Conservation (phyloP, 35 echinoderm and acorn worm genomes). For the Lytechinus variegatus region DNA sequence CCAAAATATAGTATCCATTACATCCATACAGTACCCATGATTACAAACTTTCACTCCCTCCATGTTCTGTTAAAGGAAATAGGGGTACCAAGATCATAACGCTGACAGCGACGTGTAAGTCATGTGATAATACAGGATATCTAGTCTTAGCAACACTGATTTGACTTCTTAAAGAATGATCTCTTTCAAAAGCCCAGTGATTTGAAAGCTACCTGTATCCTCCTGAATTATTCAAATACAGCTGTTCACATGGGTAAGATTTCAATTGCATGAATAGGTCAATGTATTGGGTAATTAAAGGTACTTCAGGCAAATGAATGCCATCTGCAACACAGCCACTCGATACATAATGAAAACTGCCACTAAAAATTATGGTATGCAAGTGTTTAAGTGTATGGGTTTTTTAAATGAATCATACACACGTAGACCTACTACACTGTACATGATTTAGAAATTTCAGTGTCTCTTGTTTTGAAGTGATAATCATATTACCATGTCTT, state of each 20-base stretch:
- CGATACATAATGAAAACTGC: background rate
- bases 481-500: no score
- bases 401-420: no score
- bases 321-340: background rate
- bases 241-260: background rate
- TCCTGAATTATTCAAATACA: background rate
- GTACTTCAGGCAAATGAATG: conserved; percentile 2
- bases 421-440: background rate
- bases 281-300: background rate
- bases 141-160: background rate
- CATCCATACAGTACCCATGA: background rate
- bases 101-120: background rate
- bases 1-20: background rate
- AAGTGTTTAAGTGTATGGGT: no score
- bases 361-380: background rate
- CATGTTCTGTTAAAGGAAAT: background rate
- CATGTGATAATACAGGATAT: background rate
- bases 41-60: background rate
- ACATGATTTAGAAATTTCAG: no score
- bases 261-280: background rate
- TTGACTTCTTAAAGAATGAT: background rate
- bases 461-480: background rate
- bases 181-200: background rate
- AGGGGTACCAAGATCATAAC: background rate
- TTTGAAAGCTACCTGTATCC: background rate